Conservation (phyloP, 1,140 invertebrate genomes). For the Drosophila obscura region DNA sequence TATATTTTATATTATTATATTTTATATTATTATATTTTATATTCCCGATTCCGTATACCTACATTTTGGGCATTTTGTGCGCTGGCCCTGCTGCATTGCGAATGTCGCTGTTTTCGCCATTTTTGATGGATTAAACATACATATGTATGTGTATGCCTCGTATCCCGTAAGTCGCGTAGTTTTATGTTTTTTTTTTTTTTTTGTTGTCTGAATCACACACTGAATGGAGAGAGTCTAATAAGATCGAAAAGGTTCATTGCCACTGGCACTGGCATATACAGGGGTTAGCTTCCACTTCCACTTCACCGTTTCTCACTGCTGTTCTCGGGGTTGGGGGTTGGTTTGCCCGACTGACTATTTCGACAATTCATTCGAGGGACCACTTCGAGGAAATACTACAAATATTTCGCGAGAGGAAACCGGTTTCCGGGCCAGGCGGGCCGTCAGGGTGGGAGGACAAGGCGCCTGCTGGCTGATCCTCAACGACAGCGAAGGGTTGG, state of each 20-base stretch:
- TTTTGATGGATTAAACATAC: slow-evolving; percentile 14
- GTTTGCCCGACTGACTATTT: slow-evolving; percentile 3
- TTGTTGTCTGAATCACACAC: not conserved
- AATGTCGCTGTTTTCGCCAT: slow-evolving; percentile 30
- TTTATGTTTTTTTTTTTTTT: not conserved
- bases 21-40: not conserved
- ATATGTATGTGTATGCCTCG: no score
- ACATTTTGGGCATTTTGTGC: slow-evolving; percentile 43
- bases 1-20: no score
- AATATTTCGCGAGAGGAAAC: slow-evolving; percentile 8
- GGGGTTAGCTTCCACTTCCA: slow-evolving; percentile 15
- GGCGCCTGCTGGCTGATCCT: no score
- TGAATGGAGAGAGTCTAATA: slow-evolving; percentile 29
- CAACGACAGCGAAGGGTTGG: no score
- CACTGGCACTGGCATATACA: not conserved
- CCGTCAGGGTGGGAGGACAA: no score
- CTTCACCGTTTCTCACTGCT: no score
- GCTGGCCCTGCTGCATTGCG: slow-evolving; percentile 12
- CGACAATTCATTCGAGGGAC: no score
- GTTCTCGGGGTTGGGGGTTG: slow-evolving; percentile 30
- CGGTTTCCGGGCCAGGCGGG: no score
- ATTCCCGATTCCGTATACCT: slow-evolving; percentile 15
- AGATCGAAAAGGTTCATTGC: slow-evolving; percentile 46
- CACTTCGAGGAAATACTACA: no score
- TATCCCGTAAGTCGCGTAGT: no score